These are phyloP conservation scores for Troglohyphantes excavatus DNA, from an alignment of 2,888 invertebrate genomes.

Conservation along the genomic window DNA sequence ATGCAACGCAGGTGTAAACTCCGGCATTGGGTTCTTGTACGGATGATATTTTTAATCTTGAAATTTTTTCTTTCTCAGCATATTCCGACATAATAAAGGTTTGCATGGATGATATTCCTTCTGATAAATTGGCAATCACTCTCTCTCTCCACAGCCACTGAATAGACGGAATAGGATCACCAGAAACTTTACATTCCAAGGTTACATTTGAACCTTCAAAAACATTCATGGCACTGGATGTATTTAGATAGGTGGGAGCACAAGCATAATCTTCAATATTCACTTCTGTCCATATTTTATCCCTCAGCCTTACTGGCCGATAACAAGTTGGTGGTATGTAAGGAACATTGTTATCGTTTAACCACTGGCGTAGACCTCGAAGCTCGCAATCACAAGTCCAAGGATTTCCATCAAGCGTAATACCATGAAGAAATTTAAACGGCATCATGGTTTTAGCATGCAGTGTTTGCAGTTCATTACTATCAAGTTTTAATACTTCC, in stretches of 20 bases:
- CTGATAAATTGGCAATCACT: slow-evolving; percentile 76
- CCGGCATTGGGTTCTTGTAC: slow-evolving; percentile 79
- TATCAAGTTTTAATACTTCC: slow-evolving; percentile 90
- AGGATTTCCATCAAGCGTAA: slow-evolving; percentile 77
- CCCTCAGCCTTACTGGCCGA: slow-evolving; percentile 66
- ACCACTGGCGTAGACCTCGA: slow-evolving; percentile 76
- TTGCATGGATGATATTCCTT: slow-evolving; percentile 78
- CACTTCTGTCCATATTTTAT: slow-evolving; percentile 77
- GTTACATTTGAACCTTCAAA: slow-evolving; percentile 78
- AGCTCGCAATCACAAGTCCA: slow-evolving; percentile 79
- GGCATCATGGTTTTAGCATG: slow-evolving; percentile 84
- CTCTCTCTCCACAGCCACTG: slow-evolving; percentile 79
- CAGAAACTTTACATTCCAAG: slow-evolving; percentile 78
- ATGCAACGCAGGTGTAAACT: slow-evolving; percentile 75
- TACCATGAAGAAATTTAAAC: slow-evolving; percentile 75
- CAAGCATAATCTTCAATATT: slow-evolving; percentile 76
- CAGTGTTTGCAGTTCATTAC: slow-evolving; percentile 89
- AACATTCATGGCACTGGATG: slow-evolving; percentile 78
- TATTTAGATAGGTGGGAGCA: slow-evolving; percentile 78
- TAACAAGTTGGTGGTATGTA: slow-evolving; percentile 78
- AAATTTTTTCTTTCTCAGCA: slow-evolving; percentile 71
- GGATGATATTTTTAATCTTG: slow-evolving; percentile 75
- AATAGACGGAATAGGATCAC: slow-evolving; percentile 79
- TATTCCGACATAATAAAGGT: slow-evolving; percentile 71
- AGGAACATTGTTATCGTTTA: slow-evolving; percentile 78